Conservation (phyloP, 2,797 vertebrate genomes). For the Acanthiza pusilla region DNA sequence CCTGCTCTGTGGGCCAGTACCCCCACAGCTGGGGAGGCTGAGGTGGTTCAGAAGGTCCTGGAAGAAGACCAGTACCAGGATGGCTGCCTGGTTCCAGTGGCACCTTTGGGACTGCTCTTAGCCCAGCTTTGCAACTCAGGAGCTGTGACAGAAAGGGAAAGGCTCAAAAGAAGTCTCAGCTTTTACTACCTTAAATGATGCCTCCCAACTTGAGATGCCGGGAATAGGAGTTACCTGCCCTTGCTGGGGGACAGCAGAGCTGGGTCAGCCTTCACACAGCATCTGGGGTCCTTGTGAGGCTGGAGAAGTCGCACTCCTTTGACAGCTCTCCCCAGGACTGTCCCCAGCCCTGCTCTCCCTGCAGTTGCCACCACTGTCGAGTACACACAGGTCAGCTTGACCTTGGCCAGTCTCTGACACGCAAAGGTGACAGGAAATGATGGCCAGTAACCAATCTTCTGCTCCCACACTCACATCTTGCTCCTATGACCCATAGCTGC, state of each 20-base stretch:
- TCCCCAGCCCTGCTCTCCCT: background rate
- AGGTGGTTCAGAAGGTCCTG: background rate
- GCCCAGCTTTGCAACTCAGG: background rate
- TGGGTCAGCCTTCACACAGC: background rate
- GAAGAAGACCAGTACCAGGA: background rate
- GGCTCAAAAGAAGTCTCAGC: background rate
- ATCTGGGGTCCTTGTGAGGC: rapidly evolving
- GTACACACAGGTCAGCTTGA: background rate
- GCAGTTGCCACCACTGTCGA: rapidly evolving
- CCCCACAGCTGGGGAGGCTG: background rate
- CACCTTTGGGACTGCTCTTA: background rate
- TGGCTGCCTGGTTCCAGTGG: background rate
- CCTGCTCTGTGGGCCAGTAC: background rate
- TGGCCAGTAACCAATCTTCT: background rate
- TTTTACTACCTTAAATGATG: background rate
- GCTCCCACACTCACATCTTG: background rate
- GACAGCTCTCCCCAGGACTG: background rate
- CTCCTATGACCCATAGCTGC: background rate
- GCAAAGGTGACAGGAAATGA: background rate
- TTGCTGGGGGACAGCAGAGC: background rate
- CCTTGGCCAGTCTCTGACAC: background rate
- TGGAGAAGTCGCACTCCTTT: rapidly evolving
- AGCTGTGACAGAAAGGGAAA: background rate
- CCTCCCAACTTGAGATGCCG: background rate
- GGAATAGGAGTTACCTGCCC: background rate